Evolutionary conservation across 2,888 invertebrate genomes (phyloP).

Genomic region (Timema podura): DNA sequence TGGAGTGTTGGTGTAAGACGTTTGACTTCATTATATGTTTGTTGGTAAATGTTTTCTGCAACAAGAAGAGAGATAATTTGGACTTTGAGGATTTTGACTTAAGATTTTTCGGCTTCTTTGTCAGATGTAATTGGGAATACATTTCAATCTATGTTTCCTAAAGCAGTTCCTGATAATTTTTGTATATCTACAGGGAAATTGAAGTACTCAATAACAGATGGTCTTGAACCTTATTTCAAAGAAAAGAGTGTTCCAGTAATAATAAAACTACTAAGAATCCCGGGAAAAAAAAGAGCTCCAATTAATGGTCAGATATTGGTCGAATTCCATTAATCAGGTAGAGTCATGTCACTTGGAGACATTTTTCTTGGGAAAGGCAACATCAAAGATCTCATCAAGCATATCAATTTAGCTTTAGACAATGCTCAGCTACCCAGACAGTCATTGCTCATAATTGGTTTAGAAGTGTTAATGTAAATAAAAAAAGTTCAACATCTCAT

Average conservation of each 20-base stretch:
- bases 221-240: neutral
- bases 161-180: neutral
- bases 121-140: neutral
- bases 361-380: neutral
- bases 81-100: neutral
- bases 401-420: neutral
- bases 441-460: conserved; percentile 1
- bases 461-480: neutral
- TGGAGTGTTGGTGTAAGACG: too few species aligned
- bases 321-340: neutral
- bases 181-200: neutral
- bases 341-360: neutral
- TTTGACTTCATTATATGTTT: too few species aligned
- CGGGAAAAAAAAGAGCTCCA: conserved; percentile 3
- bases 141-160: conserved; percentile 1
- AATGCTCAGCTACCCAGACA: neutral
- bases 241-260: conserved; percentile 5
- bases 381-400: neutral
- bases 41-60: neutral
- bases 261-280: neutral
- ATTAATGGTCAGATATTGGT: neutral
- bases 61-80: conserved; percentile 7
- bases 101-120: neutral
- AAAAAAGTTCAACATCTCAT: neutral
- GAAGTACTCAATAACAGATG: neutral